A percentile compares a stretch with the other conserved stretches of the same genome.
Evolutionary conservation across 2,888 invertebrate genomes (phyloP).

Genomic region (Eupithecia subumbrata): DNA sequence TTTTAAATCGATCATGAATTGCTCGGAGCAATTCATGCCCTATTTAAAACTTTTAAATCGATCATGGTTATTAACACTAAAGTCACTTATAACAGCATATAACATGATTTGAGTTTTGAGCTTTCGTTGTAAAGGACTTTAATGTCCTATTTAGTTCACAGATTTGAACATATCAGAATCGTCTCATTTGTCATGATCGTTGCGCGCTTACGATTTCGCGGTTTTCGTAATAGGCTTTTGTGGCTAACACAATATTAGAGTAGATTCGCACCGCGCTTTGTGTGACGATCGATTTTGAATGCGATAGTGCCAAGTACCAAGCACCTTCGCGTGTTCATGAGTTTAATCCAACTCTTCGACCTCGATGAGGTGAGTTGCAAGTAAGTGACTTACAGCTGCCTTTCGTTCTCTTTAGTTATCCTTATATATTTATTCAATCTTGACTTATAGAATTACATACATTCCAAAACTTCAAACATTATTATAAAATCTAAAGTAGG

Average conservation of each 20-base stretch:
- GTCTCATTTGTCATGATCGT: neutral
- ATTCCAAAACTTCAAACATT: too few species aligned
- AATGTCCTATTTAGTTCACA: neutral
- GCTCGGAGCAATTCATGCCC: too few species aligned
- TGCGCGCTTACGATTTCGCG: constrained; percentile 5
- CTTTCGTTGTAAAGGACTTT: too few species aligned
- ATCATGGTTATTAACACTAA: too few species aligned
- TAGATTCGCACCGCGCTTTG: constrained; percentile 16
- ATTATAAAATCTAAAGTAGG: too few species aligned
- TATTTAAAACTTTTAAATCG: too few species aligned
- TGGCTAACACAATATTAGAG: neutral
- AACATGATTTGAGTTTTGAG: too few species aligned
- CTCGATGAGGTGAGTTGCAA: constrained; percentile 13
- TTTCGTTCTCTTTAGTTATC: neutral
- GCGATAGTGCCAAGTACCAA: constrained; percentile 25
- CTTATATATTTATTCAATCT: neutral
- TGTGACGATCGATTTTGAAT: constrained; percentile 28
- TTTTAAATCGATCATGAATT: too few species aligned
- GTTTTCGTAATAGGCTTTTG: neutral
- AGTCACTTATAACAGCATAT: too few species aligned
- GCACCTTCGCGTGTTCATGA: constrained; percentile 27
- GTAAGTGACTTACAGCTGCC: neutral
- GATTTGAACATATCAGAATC: neutral
- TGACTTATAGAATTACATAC: too few species aligned
- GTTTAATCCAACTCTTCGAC: constrained; percentile 18